These are phyloP conservation scores for Drosophila tani DNA, from an alignment of 1,140 invertebrate genomes.

Conservation along the genomic window DNA sequence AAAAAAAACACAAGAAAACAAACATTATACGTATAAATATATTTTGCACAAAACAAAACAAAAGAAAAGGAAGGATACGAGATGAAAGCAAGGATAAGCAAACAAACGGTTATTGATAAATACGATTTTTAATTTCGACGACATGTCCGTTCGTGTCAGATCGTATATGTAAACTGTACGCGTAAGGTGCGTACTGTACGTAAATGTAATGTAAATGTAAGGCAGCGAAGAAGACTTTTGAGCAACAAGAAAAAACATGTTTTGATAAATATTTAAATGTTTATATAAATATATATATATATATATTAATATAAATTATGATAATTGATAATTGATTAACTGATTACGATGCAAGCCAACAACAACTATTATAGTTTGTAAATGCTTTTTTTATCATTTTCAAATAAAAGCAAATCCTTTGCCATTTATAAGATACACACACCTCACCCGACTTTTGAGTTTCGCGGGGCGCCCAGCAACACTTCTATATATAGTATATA, in stretches of 20 bases:
- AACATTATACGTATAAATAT: constrained; percentile 55
- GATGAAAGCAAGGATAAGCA: constrained; percentile 21
- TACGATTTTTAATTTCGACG: constrained; percentile 55
- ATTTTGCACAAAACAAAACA: constrained; percentile 71
- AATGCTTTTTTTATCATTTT: constrained; percentile 81
- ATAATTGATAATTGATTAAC: constrained; percentile 72
- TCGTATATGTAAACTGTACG: constrained; percentile 48
- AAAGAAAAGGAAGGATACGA: not conserved
- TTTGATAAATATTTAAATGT: constrained; percentile 83
- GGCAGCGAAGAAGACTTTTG: constrained; percentile 81
- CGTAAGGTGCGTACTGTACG: constrained; percentile 31
- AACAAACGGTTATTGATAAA: constrained; percentile 69
- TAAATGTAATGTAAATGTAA: constrained; percentile 75
- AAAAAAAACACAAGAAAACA: constrained; percentile 20
- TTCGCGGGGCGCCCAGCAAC: constrained; percentile 49
- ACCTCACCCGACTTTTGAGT: constrained; percentile 61
- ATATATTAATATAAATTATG: constrained; percentile 63
- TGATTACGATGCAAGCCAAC: constrained; percentile 76
- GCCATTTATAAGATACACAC: constrained; percentile 78
- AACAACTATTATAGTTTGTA: constrained; percentile 83
- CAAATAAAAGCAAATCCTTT: constrained; percentile 78
- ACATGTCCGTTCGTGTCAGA: constrained; percentile 47
- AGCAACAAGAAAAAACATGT: constrained; percentile 83
- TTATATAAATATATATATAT: constrained; percentile 68
- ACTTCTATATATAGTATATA: constrained; percentile 51